Conservation (phyloP, 2,888 invertebrate genomes). For the Octodonta nipae region DNA sequence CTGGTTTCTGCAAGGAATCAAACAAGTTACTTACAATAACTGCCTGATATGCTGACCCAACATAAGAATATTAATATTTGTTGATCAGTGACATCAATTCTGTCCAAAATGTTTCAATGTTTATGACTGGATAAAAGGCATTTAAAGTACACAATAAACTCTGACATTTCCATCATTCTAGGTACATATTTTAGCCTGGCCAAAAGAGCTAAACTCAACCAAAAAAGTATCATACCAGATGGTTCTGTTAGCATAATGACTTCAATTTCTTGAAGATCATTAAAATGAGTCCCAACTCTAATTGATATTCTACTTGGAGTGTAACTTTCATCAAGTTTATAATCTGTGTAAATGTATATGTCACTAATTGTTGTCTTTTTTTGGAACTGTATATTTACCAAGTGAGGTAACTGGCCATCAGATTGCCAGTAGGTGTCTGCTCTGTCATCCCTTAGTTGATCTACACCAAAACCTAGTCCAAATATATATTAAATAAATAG, state of each 20-base stretch:
- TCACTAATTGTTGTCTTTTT: conserved; percentile 88
- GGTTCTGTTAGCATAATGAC: conserved; percentile 88
- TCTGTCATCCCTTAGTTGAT: conserved; percentile 86
- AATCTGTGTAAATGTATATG: conserved; percentile 94
- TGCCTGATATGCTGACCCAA: too few relatives aligned
- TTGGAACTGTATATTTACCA: conserved; percentile 93
- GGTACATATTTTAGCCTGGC: too few relatives aligned
- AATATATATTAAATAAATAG: conserved; percentile 2
- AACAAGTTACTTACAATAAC: too few relatives aligned
- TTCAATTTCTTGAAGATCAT: conserved; percentile 91
- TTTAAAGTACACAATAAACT: too few relatives aligned
- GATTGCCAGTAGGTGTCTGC: conserved; percentile 99
- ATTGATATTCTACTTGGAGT: conserved; percentile 91
- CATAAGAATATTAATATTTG: too few relatives aligned
- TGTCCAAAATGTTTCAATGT: too few relatives aligned
- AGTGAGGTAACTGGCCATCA: conserved; percentile 93
- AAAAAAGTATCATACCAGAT: conserved; percentile 43
- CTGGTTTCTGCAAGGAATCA: too few relatives aligned
- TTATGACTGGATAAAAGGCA: too few relatives aligned
- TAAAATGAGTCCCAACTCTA: conserved; percentile 87
- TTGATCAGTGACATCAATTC: too few relatives aligned
- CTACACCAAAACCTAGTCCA: conserved; percentile 82
- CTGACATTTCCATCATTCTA: too few relatives aligned
- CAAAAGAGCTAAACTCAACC: conserved; percentile 99
- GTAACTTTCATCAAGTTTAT: conserved; percentile 96